These are phyloP conservation scores for Carettochelys insculpta DNA, from an alignment of 2,113 vertebrate species.

Conservation along the genomic window DNA sequence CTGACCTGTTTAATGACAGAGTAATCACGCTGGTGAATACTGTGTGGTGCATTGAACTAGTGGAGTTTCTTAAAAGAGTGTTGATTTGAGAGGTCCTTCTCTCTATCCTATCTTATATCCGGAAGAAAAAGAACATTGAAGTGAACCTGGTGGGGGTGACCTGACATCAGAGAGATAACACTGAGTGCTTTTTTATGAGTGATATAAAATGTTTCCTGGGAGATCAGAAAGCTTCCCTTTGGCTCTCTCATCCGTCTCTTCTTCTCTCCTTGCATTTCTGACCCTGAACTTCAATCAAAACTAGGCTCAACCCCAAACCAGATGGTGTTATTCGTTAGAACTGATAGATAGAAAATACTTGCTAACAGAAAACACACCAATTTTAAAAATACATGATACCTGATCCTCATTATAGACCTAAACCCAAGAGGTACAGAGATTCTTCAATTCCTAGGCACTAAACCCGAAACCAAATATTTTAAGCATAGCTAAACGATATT, in stretches of 20 bases:
- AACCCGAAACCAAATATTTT: background rate
- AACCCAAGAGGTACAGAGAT: background rate
- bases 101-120: background rate
- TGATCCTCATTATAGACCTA: background rate
- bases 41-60: background rate
- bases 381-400: background rate
- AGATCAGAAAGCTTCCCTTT: background rate
- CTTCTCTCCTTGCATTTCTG: background rate
- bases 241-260: background rate
- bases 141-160: background rate
- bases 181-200: background rate
- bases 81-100: background rate
- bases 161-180: background rate
- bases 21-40: background rate
- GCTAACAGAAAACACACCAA: fast-evolving
- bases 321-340: background rate
- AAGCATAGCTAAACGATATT: background rate
- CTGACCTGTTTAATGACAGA: background rate
- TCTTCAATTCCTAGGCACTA: background rate
- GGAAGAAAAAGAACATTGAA: background rate
- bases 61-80: background rate
- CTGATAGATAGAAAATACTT: background rate
- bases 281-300: background rate
- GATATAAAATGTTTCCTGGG: background rate
- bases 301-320: background rate